Evolutionary conservation across 2,888 invertebrate species (phyloP).

Genomic region (Metacarcinus magister): DNA sequence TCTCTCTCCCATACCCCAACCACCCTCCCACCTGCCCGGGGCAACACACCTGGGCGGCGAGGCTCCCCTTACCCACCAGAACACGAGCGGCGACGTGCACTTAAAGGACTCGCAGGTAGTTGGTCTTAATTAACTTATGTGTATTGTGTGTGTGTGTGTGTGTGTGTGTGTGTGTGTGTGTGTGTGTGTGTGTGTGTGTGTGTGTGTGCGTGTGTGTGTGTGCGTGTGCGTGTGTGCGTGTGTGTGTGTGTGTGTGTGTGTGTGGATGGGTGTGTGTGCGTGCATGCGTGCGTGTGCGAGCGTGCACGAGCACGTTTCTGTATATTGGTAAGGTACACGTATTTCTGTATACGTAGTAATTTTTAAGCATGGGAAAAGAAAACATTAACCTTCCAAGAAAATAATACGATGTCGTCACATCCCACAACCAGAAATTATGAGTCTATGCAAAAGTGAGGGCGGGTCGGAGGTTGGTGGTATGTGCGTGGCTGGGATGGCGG

Average conservation of each 20-base stretch:
- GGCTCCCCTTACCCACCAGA: conserved; percentile 2
- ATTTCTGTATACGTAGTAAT: no score
- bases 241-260: neutral
- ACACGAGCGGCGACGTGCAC: neutral
- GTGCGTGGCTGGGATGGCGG: no score
- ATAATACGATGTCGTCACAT: no score
- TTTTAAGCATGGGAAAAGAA: no score
- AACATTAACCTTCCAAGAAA: no score
- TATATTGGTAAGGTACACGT: no score
- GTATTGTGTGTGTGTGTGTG: no score
- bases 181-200: conserved; percentile 26
- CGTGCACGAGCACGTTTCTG: no score
- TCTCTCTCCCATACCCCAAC: neutral
- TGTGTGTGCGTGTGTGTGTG: conserved; percentile 26
- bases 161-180: conserved; percentile 26
- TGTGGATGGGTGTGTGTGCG: neutral
- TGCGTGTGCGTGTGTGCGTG: neutral
- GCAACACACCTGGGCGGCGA: conserved; percentile 13
- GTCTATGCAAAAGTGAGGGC: no score
- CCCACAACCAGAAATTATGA: no score
- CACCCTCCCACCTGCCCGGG: neutral
- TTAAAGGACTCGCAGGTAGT: conserved; percentile 8
- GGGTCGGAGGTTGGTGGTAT: no score
- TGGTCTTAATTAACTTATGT: neutral
- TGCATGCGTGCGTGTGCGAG: no score